Evolutionary conservation across 1,140 invertebrate species (phyloP), one percentile per base, ranked within the genome.

Genomic region (Anadara kagoshimensis): DNA sequence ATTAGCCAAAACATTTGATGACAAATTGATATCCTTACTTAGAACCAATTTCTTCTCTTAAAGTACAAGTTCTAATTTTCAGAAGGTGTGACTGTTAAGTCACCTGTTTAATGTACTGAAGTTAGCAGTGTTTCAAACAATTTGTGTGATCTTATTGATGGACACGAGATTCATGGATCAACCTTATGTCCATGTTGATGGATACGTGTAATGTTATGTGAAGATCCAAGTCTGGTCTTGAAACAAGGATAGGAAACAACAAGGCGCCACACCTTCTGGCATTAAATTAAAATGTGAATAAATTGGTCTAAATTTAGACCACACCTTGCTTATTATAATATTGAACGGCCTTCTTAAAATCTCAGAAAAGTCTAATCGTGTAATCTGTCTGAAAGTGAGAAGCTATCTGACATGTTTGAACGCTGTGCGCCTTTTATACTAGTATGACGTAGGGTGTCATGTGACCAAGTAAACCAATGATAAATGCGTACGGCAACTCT

Each of bases 201-300:
- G 82, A 85, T 69, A 80, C 75, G 0, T 83, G 82, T 57, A 76
- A 67, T 63, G 81, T 83, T 0, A 84, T 85, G 84, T 20, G 81
- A 26, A 81, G 84, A 2, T 54, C 26, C n/a, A 82, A 82, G 62
- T 36, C 54, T 64, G 81, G 84, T 8, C n/a, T 83, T 36, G 84
- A 86, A 72, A 61, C 57, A 5, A 65, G 67, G n/a, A 16, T 86
- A 1, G 44, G 75, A 57, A 22, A 67, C 43, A 45, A 73, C 18
- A 79, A 76, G 43, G 75, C 78, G 41, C 70, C 73, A 22, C 75
- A 83, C 61, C 74, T 84, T 0, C 53, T n/a, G n/a, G n/a, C n/a
- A n/a, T n/a, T n/a, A n/a, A n/a, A n/a, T n/a, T n/a, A n/a, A n/a
- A n/a, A n/a, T n/a, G n/a, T n/a, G n/a, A n/a, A n/a, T n/a, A n/a